Evolutionary conservation across 2,888 invertebrate genomes (phyloP).

Genomic region (Melanophora roralis): DNA sequence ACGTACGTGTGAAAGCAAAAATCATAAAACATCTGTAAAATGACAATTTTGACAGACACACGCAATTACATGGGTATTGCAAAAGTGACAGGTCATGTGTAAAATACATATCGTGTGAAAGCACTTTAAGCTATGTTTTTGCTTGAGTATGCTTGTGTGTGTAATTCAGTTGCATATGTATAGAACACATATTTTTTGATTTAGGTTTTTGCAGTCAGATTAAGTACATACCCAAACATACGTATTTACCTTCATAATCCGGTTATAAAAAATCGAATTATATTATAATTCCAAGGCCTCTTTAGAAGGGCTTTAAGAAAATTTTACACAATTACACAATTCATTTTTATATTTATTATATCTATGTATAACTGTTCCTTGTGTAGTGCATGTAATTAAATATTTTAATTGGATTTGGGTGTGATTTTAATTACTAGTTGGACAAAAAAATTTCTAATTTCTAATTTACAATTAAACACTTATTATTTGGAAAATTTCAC

Average conservation of each 20-base stretch:
- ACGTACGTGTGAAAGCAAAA: too few species aligned
- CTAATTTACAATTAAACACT: too few species aligned
- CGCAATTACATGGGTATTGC: too few species aligned
- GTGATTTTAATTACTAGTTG: neutral
- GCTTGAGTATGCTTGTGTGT: too few species aligned
- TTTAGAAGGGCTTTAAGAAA: conserved; percentile 35
- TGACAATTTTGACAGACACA: too few species aligned
- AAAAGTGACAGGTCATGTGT: too few species aligned
- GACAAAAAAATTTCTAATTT: neutral
- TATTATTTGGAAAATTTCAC: too few species aligned
- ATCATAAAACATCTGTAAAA: too few species aligned
- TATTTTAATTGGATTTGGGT: neutral
- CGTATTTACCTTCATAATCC: conserved; percentile 43
- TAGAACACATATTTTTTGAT: neutral
- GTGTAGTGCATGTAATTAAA: neutral
- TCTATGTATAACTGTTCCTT: neutral
- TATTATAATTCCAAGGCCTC: conserved; percentile 47
- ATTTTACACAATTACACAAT: conserved; percentile 6
- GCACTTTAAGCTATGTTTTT: too few species aligned
- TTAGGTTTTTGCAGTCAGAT: conserved; percentile 17
- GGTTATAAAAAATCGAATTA: conserved; percentile 56
- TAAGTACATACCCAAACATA: conserved; percentile 11
- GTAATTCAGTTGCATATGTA: neutral
- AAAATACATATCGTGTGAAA: too few species aligned
- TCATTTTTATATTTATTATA: too few species aligned